Conservation (phyloP, 2,113 vertebrate species). For the Periophthalmodon schlosseri region DNA sequence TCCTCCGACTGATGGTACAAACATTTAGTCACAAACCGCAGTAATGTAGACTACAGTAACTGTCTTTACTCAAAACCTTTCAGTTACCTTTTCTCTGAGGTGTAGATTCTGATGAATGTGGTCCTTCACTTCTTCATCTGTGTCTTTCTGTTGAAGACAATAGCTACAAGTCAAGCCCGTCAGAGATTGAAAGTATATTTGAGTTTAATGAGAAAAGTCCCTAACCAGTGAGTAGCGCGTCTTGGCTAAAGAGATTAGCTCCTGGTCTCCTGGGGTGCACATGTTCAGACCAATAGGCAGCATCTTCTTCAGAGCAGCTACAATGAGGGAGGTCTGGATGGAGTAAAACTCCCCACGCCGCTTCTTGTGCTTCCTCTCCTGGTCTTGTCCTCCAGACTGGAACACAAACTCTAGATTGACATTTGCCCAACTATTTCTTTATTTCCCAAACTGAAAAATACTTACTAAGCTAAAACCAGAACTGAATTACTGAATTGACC, state of each 20-base stretch:
- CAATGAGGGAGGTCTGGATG: constrained; percentile 96
- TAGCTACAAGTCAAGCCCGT: background rate
- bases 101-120: constrained; percentile 92
- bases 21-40: background rate
- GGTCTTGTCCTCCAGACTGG: constrained; percentile 96
- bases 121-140: constrained; percentile 96
- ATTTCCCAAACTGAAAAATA: background rate
- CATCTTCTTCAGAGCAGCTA: constrained; percentile 98
- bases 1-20: constrained; percentile 85
- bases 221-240: constrained; percentile 89
- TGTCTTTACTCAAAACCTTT: background rate
- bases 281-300: constrained; percentile 97
- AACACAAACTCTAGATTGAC: constrained; percentile 30
- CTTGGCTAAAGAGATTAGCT: constrained; percentile 95
- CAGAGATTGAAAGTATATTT: background rate
- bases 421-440: background rate
- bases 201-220: background rate
- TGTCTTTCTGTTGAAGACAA: constrained; percentile 85
- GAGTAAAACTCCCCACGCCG: constrained; percentile 95
- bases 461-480: background rate
- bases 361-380: constrained; percentile 95
- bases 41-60: background rate
- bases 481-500: background rate
- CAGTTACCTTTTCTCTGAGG: constrained; percentile 88
- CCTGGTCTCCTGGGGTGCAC: constrained; percentile 97